phyloP scores from a whole-genome alignment of 2,888 invertebrate genomes.

The Drosophila tanythrix region DNA sequence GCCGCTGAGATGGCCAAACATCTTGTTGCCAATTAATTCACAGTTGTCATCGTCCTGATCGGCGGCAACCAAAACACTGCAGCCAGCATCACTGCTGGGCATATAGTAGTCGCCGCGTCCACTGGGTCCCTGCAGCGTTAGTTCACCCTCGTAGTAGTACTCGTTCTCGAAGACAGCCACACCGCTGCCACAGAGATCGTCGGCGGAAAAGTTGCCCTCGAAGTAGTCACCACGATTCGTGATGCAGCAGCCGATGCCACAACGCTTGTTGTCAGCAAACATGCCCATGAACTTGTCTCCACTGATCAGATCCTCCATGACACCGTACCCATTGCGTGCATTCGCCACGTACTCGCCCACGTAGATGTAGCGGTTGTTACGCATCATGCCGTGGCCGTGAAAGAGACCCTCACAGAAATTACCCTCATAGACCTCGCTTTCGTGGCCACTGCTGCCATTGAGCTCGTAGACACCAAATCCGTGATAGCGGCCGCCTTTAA shows the following conservation, averaged over 20 bases:
- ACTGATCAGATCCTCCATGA: conserved; percentile 93
- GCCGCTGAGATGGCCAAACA: conserved; percentile 82
- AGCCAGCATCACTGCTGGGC: conserved; percentile 88
- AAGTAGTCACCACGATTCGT: conserved; percentile 96
- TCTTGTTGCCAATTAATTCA: conserved; percentile 81
- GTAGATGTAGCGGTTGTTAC: conserved; percentile 93
- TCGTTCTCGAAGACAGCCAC: conserved; percentile 95
- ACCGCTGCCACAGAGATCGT: conserved; percentile 92
- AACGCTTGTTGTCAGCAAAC: conserved; percentile 93
- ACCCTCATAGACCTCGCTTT: conserved; percentile 93
- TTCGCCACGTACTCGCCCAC: conserved; percentile 95
- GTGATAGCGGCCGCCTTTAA: conserved; percentile 90
- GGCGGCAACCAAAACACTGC: conserved; percentile 18
- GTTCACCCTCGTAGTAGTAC: conserved; percentile 95
- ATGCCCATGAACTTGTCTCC: conserved; percentile 96
- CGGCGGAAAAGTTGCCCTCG: conserved; percentile 93
- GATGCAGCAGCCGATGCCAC: conserved; percentile 94
- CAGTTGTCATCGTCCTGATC: conserved; percentile 60
- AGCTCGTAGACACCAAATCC: conserved; percentile 89
- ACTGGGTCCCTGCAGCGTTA: conserved; percentile 91
- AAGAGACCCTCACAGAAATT: conserved; percentile 93
- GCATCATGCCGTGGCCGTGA: conserved; percentile 93
- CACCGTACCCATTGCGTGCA: conserved; percentile 93
- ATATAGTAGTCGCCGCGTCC: conserved; percentile 93
- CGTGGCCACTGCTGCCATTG: conserved; percentile 90